Evolutionary conservation across 1,140 invertebrate genomes (phyloP), one percentile per base, ranked within the genome.

Genomic region (Megalopta genalis): DNA sequence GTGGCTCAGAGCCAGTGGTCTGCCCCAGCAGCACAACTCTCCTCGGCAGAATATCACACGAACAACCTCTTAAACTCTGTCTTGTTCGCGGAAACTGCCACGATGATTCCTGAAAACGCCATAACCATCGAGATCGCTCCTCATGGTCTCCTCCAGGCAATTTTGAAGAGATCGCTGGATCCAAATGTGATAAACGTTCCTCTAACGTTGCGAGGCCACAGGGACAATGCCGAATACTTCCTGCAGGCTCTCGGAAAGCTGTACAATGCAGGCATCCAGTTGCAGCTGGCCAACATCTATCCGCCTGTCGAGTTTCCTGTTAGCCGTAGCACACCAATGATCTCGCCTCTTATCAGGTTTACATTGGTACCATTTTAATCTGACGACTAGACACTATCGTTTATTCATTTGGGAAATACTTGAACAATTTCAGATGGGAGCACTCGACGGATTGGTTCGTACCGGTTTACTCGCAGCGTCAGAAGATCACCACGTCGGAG

Each of bases 41-140:
- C 96, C 0, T 98, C 97, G 0, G 96, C 98, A 6, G 97, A 98
- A 85, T 99, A 99, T 89, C 97, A 98, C 88, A 98, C 98, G 0
- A 98, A 99, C 89, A 99, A 99, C 91, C 92, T 99, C 9, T 91
- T 98, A 60, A 95, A 92, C 83, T 95, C 97, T 25, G 98, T 99
- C 0, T 92, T 98, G 1, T 99, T 99, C 88, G 96, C 98, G 87
- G 97, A 98, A 91, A 96, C 96, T 0, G 92, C 96, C 1, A 93
- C 94, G 14, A 93, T 96, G 66, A 95, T 99, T 37, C 97, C 97
- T 0, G 92, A 93, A 60, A 96, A 98, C 90, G 96, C 97, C 0
- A 93, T 98, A 68, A 95, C 95, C 0, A 96, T 97, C 86, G 96
- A 96, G 90, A 96, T 98, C 25, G 97, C 97, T 0, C 97, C 98